Evolutionary conservation across 2,113 vertebrate genomes (phyloP), one percentile per base, ranked within the genome.

Genomic region (Clarias gariepinus): DNA sequence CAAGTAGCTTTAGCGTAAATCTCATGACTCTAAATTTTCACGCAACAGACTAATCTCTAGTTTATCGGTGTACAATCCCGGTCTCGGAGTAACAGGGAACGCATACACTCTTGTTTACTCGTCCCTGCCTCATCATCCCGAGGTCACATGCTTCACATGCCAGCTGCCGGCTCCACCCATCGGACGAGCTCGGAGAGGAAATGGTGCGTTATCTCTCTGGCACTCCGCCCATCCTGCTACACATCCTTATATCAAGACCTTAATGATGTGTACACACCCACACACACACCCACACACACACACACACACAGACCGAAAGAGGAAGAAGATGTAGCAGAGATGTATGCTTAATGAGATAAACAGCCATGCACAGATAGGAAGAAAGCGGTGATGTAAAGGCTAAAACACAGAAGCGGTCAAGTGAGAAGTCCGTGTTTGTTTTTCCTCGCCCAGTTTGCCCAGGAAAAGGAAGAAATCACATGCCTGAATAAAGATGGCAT

Each of bases 81-180:
- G 11, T 52, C 52, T 55, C 74, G 15, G 11, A 16, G 3, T 7
- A n/a, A 23, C 11, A 76, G n/a, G 16, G 28, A 21, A 19, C 36
- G 30, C 60, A 47, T 41, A 63, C 58, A 63, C 33, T 25, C 53
- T 81, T 47, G 57, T 61, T 63, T 81, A 23, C 79, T 61, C 79
- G 60, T 85, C 86, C 41, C 83, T 23, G 64, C 76, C 79, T 21
- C 57, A 47, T 47, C 33, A 25, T 64, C 33, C 57, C 8, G 8
- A 80, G 30, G 85, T 74, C 74, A 85, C 80, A 76, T 61, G 84
- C 81, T 71, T 89, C 19, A 64, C 74, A 87, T 86, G 83, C 80
- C 61, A 87, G 77, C 61, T 53, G 28, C 82, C 12, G 0, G 57
- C 47, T 83, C 63, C 33, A 83, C 82, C 69, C 79, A 83, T 64